Conservation (phyloP, 2,888 invertebrate genomes). For the Andricus quercusramuli region DNA sequence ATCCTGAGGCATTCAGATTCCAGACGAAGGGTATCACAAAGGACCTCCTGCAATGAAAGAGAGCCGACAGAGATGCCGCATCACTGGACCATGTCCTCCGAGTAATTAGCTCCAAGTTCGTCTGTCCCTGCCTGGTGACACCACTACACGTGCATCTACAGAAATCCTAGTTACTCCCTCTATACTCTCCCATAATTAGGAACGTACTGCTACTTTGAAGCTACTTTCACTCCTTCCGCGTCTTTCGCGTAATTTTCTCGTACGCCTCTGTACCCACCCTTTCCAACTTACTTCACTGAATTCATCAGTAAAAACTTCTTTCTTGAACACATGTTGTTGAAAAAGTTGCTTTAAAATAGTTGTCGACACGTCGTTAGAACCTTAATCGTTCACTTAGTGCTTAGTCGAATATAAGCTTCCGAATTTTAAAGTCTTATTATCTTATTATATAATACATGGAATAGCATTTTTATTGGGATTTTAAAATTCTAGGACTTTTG, state of each 20-base stretch:
- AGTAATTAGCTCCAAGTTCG: constrained; percentile 70
- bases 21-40: constrained; percentile 55
- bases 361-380: constrained; percentile 26
- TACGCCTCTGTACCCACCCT: constrained; percentile 39
- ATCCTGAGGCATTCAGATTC: constrained; percentile 40
- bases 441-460: too few species aligned
- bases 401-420: not conserved
- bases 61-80: constrained; percentile 65
- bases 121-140: constrained; percentile 59
- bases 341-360: constrained; percentile 14
- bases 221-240: constrained; percentile 41
- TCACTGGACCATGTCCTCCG: constrained; percentile 68
- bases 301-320: constrained; percentile 7
- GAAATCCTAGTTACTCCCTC: constrained; percentile 37
- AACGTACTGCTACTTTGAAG: constrained; percentile 37
- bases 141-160: constrained; percentile 33
- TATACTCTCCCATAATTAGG: constrained; percentile 12
- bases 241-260: constrained; percentile 36
- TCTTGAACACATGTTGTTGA: constrained; percentile 10
- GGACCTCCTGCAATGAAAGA: constrained; percentile 62
- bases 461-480: too few species aligned
- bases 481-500: too few species aligned
- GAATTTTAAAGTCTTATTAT: not conserved
- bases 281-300: constrained; percentile 35
- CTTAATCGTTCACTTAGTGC: constrained; percentile 23